Conservation (phyloP, 2,888 invertebrate genomes). For the Macrophya alboannulata region DNA sequence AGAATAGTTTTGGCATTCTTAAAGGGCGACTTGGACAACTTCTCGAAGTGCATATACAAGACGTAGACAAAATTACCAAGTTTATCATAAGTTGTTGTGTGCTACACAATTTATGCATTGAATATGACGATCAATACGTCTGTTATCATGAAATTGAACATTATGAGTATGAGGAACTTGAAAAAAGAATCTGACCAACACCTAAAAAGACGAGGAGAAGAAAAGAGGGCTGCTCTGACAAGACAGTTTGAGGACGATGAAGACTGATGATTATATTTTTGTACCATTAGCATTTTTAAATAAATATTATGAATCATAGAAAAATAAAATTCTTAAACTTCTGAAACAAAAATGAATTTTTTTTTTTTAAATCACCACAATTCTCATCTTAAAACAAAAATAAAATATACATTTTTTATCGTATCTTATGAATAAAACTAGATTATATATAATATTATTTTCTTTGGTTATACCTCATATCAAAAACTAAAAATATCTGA, state of each 20-base stretch:
- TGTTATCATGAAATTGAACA: neutral
- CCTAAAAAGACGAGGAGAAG: constrained; percentile 16
- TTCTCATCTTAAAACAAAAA: too few relatives aligned
- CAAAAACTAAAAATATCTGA: neutral
- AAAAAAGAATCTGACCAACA: neutral
- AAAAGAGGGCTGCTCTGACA: constrained; percentile 1
- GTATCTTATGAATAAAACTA: neutral
- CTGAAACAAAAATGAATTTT: too few relatives aligned
- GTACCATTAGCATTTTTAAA: neutral
- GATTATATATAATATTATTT: neutral
- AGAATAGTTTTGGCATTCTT: neutral
- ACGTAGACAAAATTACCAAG: constrained; percentile 1
- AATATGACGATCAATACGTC: constrained; percentile 1
- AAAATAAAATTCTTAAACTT: too few relatives aligned
- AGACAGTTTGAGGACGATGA: neutral
- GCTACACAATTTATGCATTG: constrained; percentile 24
- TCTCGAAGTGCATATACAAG: constrained; percentile 4
- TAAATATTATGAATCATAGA: neutral
- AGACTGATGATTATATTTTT: neutral
- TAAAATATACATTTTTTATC: constrained; percentile 8
- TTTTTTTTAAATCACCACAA: too few relatives aligned
- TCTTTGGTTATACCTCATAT: neutral
- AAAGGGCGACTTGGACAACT: constrained; percentile 21
- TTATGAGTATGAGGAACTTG: neutral
- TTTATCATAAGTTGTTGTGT: constrained; percentile 31